Percentiles rank a stretch among this genome's conserved stretches.
Conservation (phyloP, 2,113 vertebrate species). For the Aspiorhynchus laticeps region DNA sequence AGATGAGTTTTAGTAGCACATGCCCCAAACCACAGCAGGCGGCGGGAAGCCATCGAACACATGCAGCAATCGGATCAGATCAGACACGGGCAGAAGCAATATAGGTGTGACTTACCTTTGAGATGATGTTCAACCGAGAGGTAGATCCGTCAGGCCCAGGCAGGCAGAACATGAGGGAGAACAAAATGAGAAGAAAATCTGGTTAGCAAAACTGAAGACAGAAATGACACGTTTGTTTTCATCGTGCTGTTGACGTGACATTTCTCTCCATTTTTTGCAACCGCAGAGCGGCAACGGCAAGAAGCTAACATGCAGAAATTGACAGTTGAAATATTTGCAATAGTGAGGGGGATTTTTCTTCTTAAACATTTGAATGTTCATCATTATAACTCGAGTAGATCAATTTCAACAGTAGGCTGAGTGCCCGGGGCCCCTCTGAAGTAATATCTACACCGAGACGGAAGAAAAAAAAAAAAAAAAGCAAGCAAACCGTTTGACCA, state of each 20-base stretch:
- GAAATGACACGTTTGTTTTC: constrained; percentile 19
- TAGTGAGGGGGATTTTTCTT: constrained; percentile 12
- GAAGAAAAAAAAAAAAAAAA: background rate
- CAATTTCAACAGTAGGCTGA: background rate
- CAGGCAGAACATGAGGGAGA: constrained; percentile 55
- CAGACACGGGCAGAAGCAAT: constrained; percentile 42
- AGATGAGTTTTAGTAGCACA: background rate
- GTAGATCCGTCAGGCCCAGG: constrained; percentile 47
- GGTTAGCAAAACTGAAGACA: constrained; percentile 46
- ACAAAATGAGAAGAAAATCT: constrained; percentile 48
- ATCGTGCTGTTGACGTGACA: constrained; percentile 2
- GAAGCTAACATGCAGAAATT: background rate
- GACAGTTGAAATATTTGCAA: constrained; percentile 25
- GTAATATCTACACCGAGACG: background rate
- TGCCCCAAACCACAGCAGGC: constrained; percentile 23
- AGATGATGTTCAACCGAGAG: constrained; percentile 21
- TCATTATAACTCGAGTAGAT: constrained; percentile 26
- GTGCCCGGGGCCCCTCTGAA: background rate
- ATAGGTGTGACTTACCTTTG: constrained; percentile 64
- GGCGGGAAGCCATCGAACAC: background rate
- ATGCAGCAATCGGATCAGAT: constrained; percentile 14
- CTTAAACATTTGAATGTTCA: constrained; percentile 19
- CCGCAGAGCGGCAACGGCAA: background rate
- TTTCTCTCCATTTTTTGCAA: constrained; percentile 8
- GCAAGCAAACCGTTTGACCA: background rate